Base-by-base conservation (phyloP, 2,888 invertebrate genomes). In the Helobdella robusta region DNA sequence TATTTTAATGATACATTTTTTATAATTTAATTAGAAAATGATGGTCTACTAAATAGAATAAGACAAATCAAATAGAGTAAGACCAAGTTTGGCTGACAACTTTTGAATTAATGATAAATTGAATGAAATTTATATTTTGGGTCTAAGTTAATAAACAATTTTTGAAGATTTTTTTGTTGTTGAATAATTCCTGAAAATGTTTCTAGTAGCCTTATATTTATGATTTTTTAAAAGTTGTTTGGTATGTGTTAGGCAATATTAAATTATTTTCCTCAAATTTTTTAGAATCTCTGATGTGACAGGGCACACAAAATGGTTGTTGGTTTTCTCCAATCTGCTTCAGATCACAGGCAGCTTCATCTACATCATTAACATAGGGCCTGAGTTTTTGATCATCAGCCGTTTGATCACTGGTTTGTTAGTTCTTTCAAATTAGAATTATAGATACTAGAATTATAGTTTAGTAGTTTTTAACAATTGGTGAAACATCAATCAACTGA, bases 401-500 rank as follows among this genome's bases (percentile, higher is more conserved):
- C 71, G 81, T 52, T 71, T 81, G 11, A 72, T 81, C 8, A 75
- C 78, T 70, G 81, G 81, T 80, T n/a, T n/a, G n/a, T n/a, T n/a
- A n/a, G n/a, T n/a, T n/a, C n/a, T n/a, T n/a, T n/a, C n/a, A n/a
- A n/a, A n/a, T n/a, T n/a, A n/a, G n/a, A n/a, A n/a, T n/a, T n/a
- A n/a, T n/a, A n/a, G n/a, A n/a, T n/a, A n/a, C n/a, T n/a, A n/a
- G n/a, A n/a, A n/a, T n/a, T n/a, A n/a, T n/a, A n/a, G n/a, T n/a
- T n/a, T n/a, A n/a, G n/a, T n/a, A n/a, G n/a, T n/a, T n/a, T n/a
- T n/a, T n/a, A n/a, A n/a, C n/a, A n/a, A n/a, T n/a, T n/a, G n/a
- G n/a, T n/a, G n/a, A n/a, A n/a, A n/a, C n/a, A n/a, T n/a, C n/a
- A n/a, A n/a, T n/a, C n/a, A n/a, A n/a, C n/a, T n/a, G 60, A 59